phyloP scores from a whole-genome alignment of 53 echinoderm and acorn worm species.

The Antedon mediterranea region DNA sequence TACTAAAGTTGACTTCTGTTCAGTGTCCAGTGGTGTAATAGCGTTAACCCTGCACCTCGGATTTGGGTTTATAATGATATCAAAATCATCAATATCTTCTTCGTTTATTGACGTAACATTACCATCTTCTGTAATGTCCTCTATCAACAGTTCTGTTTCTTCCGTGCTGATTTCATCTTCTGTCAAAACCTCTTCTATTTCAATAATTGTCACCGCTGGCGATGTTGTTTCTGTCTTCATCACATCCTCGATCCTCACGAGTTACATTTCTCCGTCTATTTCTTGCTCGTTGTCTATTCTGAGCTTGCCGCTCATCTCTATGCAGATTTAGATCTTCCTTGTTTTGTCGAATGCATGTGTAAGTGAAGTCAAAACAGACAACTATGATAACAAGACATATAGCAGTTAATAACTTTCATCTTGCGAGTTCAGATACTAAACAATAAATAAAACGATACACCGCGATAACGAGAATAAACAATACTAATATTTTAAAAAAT shows the following conservation, averaged over 20 bases:
- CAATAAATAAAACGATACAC: too few relatives aligned
- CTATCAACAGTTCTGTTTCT: background rate
- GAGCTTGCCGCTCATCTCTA: too few relatives aligned
- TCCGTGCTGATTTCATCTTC: background rate
- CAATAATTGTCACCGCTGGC: background rate
- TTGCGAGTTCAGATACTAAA: too few relatives aligned
- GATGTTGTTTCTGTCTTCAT: background rate
- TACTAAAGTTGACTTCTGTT: background rate
- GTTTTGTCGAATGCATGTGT: too few relatives aligned
- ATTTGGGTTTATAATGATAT: background rate
- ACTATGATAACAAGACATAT: too few relatives aligned
- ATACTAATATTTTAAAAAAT: too few relatives aligned
- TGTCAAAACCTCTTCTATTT: too few relatives aligned
- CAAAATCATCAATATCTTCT: background rate
- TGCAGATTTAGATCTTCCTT: too few relatives aligned
- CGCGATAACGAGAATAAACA: too few relatives aligned
- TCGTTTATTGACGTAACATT: background rate
- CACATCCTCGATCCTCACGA: background rate
- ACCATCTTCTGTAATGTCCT: background rate
- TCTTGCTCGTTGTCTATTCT: too few relatives aligned
- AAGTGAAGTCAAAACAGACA: too few relatives aligned
- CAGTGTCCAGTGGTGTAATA: background rate
- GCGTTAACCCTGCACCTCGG: background rate
- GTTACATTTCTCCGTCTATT: background rate
- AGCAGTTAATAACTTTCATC: too few relatives aligned